Evolutionary conservation across 1,140 invertebrate species (phyloP).

Genomic region (Hylaeus volcanicus): DNA sequence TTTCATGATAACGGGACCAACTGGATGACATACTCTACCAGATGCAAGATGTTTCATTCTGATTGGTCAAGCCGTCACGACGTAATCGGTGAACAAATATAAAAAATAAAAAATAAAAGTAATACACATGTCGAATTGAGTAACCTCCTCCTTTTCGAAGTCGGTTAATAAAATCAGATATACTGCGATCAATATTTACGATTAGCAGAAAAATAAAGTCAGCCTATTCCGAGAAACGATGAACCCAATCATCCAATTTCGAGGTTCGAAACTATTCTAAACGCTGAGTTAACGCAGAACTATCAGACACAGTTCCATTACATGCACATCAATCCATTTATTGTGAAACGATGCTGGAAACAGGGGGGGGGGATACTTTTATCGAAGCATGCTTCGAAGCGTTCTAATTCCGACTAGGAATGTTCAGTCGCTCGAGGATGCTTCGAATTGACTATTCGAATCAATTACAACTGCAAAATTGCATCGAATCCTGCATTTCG

Average conservation of each 20-base stretch:
- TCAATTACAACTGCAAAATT: not conserved
- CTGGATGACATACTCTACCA: too few species aligned
- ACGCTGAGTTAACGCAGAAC: slow-evolving; percentile 14
- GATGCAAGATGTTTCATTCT: too few species aligned
- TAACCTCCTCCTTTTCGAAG: too few species aligned
- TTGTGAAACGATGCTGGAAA: slow-evolving; percentile 26
- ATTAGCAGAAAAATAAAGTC: too few species aligned
- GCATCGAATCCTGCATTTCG: not conserved
- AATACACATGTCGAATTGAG: too few species aligned
- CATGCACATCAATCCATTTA: slow-evolving; percentile 40
- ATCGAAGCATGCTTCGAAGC: slow-evolving; percentile 39
- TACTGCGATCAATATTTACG: too few species aligned
- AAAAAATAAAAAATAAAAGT: too few species aligned
- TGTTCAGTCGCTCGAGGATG: slow-evolving; percentile 6
- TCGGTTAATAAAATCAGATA: too few species aligned
- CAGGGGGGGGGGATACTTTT: slow-evolving; percentile 41
- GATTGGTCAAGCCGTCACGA: too few species aligned
- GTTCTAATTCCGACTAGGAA: slow-evolving; percentile 35
- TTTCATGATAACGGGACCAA: too few species aligned
- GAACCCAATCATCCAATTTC: not conserved
- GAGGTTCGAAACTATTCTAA: slow-evolving; percentile 16
- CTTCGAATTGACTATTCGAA: slow-evolving; percentile 12
- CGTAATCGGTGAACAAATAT: too few species aligned
- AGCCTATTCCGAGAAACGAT: too few species aligned
- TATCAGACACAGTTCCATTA: slow-evolving; percentile 49